Evolutionary conservation across 1,140 invertebrate species (phyloP), one percentile per base, ranked within the genome.

Genomic region (Globodera rostochiensis): DNA sequence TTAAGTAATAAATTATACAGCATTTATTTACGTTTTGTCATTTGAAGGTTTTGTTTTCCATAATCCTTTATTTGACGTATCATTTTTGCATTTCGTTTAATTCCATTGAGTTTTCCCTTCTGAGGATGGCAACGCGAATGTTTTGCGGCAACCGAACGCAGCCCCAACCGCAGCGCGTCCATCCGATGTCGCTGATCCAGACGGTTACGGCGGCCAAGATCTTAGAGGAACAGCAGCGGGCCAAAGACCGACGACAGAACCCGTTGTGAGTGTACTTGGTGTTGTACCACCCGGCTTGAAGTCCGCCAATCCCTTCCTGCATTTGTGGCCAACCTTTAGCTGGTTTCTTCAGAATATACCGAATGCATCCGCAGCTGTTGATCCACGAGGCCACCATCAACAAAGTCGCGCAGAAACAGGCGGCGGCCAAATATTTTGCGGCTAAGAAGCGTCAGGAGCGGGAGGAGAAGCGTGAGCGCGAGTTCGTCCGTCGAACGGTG

Each of bases 341-440:
- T 19, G 0, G 6, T 36, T 11, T 36, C 50, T 75, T 76, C 19
- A 76, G 74, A 76, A 25, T 36, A n/a, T 57, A 64, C 53, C 74
- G 74, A 45, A 76, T 76, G 74, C 49, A 66, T 25, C 74, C 74
- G 15, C 25, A 76, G 50, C n/a, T 76, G 57, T 47, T 76, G 19
- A 76, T 76, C 66, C 74, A 57, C 50, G 74, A 57, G 74, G 74
- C 66, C 11, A 76, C 74, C 45, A 45, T 64, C 36, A 64, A 57
- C 57, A 76, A 76, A 60, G 45, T 76, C 6, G 74, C 74, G 19
- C 74, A 57, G 7, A 76, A 76, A n/a, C 74, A 66, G 19, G 74
- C 74, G 19, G 47, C 50, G 45, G 74, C 74, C 19, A 76, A 50
- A 76, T 66, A 19, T 76, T 53, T 64, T 9, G 74, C 74, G n/a